These are phyloP conservation scores for Cephus rjabovi DNA, from an alignment of 2,888 invertebrate genomes.

Conservation along the genomic window DNA sequence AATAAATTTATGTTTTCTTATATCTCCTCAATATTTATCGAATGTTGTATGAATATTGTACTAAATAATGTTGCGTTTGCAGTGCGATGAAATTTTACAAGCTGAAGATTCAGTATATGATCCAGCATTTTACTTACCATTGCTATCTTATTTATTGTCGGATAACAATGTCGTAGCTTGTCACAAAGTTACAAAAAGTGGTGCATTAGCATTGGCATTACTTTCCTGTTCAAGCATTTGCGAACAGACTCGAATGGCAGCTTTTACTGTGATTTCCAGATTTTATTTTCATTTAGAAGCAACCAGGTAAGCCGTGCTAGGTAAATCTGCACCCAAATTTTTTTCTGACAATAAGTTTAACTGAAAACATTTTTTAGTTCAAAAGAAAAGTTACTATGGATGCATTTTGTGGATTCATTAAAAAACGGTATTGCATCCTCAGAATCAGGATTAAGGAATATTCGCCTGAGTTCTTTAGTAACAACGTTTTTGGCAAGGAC, in stretches of 20 bases:
- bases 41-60: neutral
- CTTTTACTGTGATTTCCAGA: slow-evolving; percentile 79
- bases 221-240: slow-evolving; percentile 78
- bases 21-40: neutral
- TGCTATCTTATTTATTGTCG: slow-evolving; percentile 80
- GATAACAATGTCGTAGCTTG: slow-evolving; percentile 81
- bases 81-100: slow-evolving; percentile 36
- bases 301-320: slow-evolving; percentile 69
- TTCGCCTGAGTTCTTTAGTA: slow-evolving; percentile 70
- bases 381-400: slow-evolving; percentile 76
- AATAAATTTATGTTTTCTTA: neutral
- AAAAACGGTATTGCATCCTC: slow-evolving; percentile 71
- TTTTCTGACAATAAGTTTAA: neutral
- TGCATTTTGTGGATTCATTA: slow-evolving; percentile 76
- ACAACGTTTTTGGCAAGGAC: slow-evolving; percentile 79
- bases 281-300: slow-evolving; percentile 82
- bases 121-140: slow-evolving; percentile 83
- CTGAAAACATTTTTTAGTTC: slow-evolving; percentile 58
- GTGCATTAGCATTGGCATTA: slow-evolving; percentile 78
- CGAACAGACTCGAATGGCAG: slow-evolving; percentile 75
- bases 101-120: slow-evolving; percentile 75
- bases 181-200: slow-evolving; percentile 76
- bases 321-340: neutral
- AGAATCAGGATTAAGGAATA: slow-evolving; percentile 37
- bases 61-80: slow-evolving; percentile 21